Percentiles rank a stretch among this genome's conserved stretches.
phyloP scores from a whole-genome alignment of 2,888 invertebrate species.

The Pharmacophagus antenor region DNA sequence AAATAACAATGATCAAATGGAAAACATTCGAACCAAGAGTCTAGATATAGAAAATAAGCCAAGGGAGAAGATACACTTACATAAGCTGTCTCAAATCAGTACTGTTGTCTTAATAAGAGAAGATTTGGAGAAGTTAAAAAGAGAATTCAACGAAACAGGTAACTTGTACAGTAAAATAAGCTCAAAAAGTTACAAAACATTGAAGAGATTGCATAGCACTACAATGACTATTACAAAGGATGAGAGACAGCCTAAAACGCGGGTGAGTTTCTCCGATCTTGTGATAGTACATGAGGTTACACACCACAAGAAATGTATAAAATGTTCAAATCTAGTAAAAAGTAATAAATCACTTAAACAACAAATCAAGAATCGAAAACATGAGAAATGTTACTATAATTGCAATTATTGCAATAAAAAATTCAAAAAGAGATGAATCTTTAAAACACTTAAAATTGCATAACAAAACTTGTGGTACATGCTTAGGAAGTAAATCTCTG shows the following conservation, averaged over 20 bases:
- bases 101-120: conserved; percentile 47
- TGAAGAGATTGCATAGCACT: background rate
- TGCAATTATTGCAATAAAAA: conserved; percentile 66
- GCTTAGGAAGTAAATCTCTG: conserved; percentile 47
- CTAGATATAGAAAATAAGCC: background rate
- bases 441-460: conserved; percentile 71
- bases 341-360: conserved; percentile 50
- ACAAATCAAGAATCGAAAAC: conserved; percentile 54
- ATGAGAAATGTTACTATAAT: conserved; percentile 69
- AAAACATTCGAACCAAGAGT: conserved; percentile 17
- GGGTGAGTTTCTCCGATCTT: conserved; percentile 66
- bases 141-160: conserved; percentile 30
- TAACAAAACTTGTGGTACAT: conserved; percentile 55
- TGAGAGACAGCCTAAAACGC: conserved; percentile 51
- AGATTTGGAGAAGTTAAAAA: conserved; percentile 47
- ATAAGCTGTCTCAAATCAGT: conserved; percentile 44
- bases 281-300: conserved; percentile 63
- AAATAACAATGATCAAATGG: conserved; percentile 24
- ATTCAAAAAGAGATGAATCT: conserved; percentile 63
- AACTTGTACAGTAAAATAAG: background rate
- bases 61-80: conserved; percentile 28
- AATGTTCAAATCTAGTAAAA: conserved; percentile 63
- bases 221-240: conserved; percentile 36
- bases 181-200: background rate
- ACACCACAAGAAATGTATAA: conserved; percentile 66